Evolutionary conservation across 2,797 vertebrate species (phyloP), one percentile per base, ranked within the genome.

Genomic region (Hydrolagus colliei): DNA sequence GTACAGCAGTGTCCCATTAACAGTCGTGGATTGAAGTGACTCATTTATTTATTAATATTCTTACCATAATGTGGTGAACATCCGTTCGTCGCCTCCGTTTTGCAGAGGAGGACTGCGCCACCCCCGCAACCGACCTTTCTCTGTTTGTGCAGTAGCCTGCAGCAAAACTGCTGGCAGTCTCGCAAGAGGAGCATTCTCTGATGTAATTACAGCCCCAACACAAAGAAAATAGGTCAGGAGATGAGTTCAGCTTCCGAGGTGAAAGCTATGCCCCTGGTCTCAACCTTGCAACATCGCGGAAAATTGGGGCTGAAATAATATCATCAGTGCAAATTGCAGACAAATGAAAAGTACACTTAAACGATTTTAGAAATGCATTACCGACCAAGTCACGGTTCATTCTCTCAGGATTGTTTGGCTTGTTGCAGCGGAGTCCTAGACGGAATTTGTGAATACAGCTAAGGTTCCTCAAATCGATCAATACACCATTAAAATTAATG

Each of bases 401-500:
- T 87, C 88, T 86, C 73, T 68, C 27, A 0, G 76, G 89, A 88
- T 91, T 92, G 91, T 93, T 93, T 93, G 90, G 89, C 89, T 59
- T 61, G 85, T 59, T 61, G 85, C 87, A 88, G 86, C 73, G 86
- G 87, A 90, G 90, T 88, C 35, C 86, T 89, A 86, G 67, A 16
- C 86, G 86, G 87, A 89, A 87, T 86, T 88, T 87, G 7, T 88
- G 86, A 18, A 12, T 41, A 67, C 79, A 11, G 93, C 94, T 95
- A 93, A 91, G 91, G 93, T 94, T 96, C 94, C 92, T 92, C 94
- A 87, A 94, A 89, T 93, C 93, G 94, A 95, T 99, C 97, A 97
- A 98, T 98, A 98, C 96, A 93, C 96, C 95, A 97, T 98, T 98
- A 97, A 97, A 97, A 97, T 96, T 97, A 97, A 97, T 97, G 94